Percentiles rank a stretch among this genome's conserved stretches.
Evolutionary conservation across 2,113 vertebrate species (phyloP).

Genomic region (Vidua macroura): DNA sequence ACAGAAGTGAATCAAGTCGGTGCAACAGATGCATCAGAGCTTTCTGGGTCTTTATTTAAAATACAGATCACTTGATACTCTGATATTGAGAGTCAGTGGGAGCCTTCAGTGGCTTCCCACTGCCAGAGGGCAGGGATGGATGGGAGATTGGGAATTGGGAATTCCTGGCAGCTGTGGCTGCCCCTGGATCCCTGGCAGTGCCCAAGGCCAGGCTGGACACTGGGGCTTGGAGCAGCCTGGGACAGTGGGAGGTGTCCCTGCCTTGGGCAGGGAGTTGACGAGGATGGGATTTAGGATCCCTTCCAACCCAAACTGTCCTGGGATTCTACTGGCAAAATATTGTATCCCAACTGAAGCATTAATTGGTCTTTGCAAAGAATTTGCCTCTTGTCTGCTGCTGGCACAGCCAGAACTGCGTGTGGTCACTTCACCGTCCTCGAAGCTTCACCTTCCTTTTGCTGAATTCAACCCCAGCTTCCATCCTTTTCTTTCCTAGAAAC

Average conservation of each 20-base stretch:
- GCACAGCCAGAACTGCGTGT: background rate
- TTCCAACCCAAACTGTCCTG: background rate
- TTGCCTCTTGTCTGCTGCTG: background rate
- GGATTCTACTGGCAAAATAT: background rate
- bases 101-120: background rate
- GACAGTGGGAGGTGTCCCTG: background rate
- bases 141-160: background rate
- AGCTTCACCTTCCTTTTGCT: background rate
- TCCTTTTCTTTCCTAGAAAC: background rate
- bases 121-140: background rate
- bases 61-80: background rate
- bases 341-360: background rate
- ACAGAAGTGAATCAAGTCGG: background rate
- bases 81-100: background rate
- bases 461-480: background rate
- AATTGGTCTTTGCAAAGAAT: background rate
- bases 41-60: background rate
- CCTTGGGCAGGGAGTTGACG: too few relatives aligned
- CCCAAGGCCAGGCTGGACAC: rapidly evolving
- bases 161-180: background rate
- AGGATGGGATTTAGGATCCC: background rate
- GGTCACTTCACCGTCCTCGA: background rate
- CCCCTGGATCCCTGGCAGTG: background rate
- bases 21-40: background rate
- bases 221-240: background rate